Evolutionary conservation across 2,113 vertebrate species (phyloP), one percentile per base, ranked within the genome.

Genomic region (Formicarius rufipectus): DNA sequence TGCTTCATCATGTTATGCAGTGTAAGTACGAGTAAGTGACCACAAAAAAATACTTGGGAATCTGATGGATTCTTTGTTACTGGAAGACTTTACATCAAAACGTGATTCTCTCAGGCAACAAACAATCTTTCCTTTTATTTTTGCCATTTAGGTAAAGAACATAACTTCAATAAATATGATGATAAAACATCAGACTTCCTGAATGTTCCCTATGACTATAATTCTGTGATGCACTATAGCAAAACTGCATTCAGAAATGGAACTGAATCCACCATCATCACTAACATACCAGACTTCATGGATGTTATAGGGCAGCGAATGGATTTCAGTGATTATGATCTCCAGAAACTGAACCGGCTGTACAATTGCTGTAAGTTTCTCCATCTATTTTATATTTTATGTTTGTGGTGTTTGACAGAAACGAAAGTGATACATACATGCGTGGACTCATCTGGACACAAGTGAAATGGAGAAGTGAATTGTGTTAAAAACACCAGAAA

Each of bases 311-410:
- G 99, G 42, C 99, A 99, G 90, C 84, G 98, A 7, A 99, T 99
- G 98, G 99, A 99, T 96, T 99, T 99, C 97, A 99, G 99, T 30
- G 98, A 99, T 84, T 98, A 93, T 14, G 99, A 99, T 83, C 95
- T 99, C 82, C 93, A 97, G 85, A 99, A 99, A 89, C 94, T 99
- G 91, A 98, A 98, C 96, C 98, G 55, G 47, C 97, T 99, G 7
- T 99, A 99, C 92, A 99, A 99, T 72, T 99, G 99, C 97, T 97
- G 99, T 99, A 98, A 93, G 99, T 97, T 47, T 83, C 27, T 82
- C 40, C 9, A 8, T 47, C 68, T 56, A 44, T 49, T 80, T 82
- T 12, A 39, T 35, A 15, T 13, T 7, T 42, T 47, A 69, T 27
- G 6, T 39, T 28, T 80, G 56, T 47, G 28, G 27, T 25, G 19